Evolutionary conservation across 1,140 invertebrate genomes (phyloP).

Genomic region (Lasioglossum baleicum): DNA sequence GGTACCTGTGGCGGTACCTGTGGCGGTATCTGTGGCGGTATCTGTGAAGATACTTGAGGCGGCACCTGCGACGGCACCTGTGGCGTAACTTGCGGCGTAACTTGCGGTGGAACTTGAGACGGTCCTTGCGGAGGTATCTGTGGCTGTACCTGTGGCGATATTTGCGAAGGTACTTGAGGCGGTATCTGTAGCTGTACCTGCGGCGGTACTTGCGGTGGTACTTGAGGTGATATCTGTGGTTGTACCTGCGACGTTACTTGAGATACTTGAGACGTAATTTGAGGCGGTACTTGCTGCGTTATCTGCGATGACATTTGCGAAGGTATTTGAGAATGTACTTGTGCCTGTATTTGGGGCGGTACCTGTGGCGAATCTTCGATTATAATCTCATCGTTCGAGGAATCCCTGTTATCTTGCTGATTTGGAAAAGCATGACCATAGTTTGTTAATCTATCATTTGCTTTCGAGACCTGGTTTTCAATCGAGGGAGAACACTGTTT

Average conservation of each 20-base stretch:
- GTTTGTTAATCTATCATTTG: conserved; percentile 46
- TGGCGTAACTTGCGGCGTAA: conserved; percentile 14
- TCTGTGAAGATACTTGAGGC: conserved; percentile 1
- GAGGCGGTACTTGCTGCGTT: conserved; percentile 65
- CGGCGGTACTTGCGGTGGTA: conserved; percentile 36
- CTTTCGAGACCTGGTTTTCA: conserved; percentile 51
- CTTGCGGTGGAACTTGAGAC: conserved; percentile 51
- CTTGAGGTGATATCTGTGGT: conserved; percentile 62
- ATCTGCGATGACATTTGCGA: conserved; percentile 30
- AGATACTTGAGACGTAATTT: conserved; percentile 39
- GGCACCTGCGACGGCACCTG: neutral
- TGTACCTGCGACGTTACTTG: conserved; percentile 27
- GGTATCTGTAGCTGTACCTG: neutral
- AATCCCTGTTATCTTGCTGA: conserved; percentile 58
- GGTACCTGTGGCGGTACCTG: too few relatives aligned
- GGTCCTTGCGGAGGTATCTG: conserved; percentile 15
- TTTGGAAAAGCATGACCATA: conserved; percentile 53
- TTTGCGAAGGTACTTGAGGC: conserved; percentile 6
- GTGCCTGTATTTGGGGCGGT: conserved; percentile 16
- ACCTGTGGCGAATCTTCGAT: conserved; percentile 61
- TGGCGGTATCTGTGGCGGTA: conserved; percentile 9
- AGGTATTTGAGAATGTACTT: conserved; percentile 61
- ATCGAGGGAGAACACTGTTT: conserved; percentile 47
- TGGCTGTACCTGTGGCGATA: conserved; percentile 9
- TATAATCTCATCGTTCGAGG: conserved; percentile 64